Percentiles rank a stretch among this genome's conserved stretches.
Evolutionary conservation across 2,888 invertebrate genomes (phyloP).

Genomic region (Thecophora atra): DNA sequence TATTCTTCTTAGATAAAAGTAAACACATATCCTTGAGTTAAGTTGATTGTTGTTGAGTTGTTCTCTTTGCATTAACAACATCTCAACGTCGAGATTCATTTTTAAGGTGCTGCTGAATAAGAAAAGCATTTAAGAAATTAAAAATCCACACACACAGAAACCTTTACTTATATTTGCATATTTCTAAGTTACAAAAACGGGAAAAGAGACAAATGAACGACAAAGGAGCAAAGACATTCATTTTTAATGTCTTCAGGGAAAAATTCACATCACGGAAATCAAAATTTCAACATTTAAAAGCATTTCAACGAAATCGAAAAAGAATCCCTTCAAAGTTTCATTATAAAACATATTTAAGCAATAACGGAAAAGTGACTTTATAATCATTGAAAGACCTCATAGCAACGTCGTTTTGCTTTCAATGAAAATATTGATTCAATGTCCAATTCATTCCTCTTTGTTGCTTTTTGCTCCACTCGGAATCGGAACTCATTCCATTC

Average conservation of each 20-base stretch:
- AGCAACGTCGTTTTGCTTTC: too few relatives aligned
- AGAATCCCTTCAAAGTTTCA: too few relatives aligned
- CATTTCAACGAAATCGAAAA: too few relatives aligned
- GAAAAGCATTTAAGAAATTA: conserved; percentile 18
- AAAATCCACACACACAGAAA: background rate
- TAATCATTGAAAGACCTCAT: too few relatives aligned
- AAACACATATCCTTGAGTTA: conserved; percentile 20
- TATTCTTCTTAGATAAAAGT: background rate
- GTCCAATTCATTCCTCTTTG: too few relatives aligned
- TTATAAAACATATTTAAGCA: too few relatives aligned
- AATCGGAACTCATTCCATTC: too few relatives aligned
- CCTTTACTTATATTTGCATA: background rate
- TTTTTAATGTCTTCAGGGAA: background rate
- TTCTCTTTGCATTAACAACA: conserved; percentile 22
- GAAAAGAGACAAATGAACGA: background rate
- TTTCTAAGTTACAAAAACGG: background rate
- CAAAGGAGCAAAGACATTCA: background rate
- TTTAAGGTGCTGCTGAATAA: conserved; percentile 9
- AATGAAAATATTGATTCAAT: too few relatives aligned
- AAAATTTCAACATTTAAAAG: too few relatives aligned
- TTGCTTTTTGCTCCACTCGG: too few relatives aligned
- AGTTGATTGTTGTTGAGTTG: conserved; percentile 15
- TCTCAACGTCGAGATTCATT: conserved; percentile 4
- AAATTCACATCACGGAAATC: background rate
- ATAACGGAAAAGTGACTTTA: too few relatives aligned